Percentiles rank a stretch among this genome's conserved stretches.
phyloP scores from a whole-genome alignment of 2,888 invertebrate species.

The Heliconius aoede region DNA sequence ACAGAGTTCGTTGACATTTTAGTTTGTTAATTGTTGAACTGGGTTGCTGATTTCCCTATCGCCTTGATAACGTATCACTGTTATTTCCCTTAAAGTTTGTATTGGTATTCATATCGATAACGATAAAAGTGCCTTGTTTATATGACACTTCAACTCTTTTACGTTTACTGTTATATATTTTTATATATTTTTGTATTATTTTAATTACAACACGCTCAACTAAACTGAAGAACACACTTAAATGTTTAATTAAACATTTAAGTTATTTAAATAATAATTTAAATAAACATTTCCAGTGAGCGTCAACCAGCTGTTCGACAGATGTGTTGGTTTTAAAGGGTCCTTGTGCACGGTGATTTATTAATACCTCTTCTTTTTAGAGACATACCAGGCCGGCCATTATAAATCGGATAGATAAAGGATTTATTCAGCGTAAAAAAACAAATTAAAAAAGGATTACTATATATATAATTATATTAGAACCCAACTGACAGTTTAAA shows the following conservation, averaged over 20 bases:
- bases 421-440: too few species aligned
- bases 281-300: constrained; percentile 22
- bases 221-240: background rate
- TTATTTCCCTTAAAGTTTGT: constrained; percentile 20
- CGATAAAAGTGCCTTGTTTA: background rate
- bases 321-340: constrained; percentile 32
- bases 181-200: background rate
- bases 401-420: constrained; percentile 8
- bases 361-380: constrained; percentile 24
- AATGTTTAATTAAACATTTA: background rate
- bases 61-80: constrained; percentile 39
- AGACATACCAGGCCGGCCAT: constrained; percentile 8
- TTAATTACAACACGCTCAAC: background rate
- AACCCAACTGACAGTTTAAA: background rate
- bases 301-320: constrained; percentile 35
- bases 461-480: background rate
- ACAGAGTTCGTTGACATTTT: constrained; percentile 35
- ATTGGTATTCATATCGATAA: constrained; percentile 16
- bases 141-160: constrained; percentile 2
- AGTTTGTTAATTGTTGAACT: constrained; percentile 8
- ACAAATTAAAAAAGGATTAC: too few species aligned
- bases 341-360: constrained; percentile 36
- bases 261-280: too few species aligned
- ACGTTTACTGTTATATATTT: background rate
- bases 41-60: constrained; percentile 12